A percentile compares a stretch with the other conserved stretches of the same genome.
These are phyloP conservation scores for Triops longicaudatus DNA, from an alignment of 1,140 invertebrate genomes.

Conservation along the genomic window DNA sequence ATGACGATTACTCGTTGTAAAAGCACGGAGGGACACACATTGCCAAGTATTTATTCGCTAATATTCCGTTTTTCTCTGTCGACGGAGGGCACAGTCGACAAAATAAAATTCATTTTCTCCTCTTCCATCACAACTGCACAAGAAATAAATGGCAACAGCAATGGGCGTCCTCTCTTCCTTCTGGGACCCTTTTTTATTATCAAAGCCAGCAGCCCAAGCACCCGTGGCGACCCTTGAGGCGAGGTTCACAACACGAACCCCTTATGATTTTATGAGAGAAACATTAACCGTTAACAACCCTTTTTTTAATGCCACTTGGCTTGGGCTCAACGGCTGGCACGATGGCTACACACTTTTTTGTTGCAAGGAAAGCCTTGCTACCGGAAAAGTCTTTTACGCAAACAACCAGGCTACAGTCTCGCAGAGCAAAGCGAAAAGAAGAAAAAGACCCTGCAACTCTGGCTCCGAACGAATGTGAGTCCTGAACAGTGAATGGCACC, in stretches of 20 bases:
- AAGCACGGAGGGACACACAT: no score
- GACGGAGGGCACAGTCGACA: neutral
- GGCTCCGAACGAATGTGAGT: no score
- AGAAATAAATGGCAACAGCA: neutral
- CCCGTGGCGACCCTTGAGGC: slow-evolving; percentile 1
- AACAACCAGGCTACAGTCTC: no score
- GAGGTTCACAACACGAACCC: slow-evolving; percentile 10
- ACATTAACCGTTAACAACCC: slow-evolving; percentile 15
- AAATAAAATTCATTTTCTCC: neutral
- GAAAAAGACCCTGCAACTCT: no score
- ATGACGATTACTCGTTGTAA: no score
- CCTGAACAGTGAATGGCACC: no score
- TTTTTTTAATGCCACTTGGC: slow-evolving; percentile 13
- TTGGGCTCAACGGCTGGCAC: neutral
- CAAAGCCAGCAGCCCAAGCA: neutral
- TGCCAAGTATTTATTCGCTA: neutral
- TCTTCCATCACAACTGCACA: neutral
- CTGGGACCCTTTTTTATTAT: neutral
- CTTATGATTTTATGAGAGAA: slow-evolving; percentile 2
- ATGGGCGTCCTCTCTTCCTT: neutral
- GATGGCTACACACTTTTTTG: neutral
- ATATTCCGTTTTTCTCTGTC: neutral
- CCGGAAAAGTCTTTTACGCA: neutral
- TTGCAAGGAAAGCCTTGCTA: neutral
- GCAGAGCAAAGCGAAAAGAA: no score